Evolutionary conservation across 1,140 invertebrate genomes (phyloP).

Genomic region (Drosophila insularis): DNA sequence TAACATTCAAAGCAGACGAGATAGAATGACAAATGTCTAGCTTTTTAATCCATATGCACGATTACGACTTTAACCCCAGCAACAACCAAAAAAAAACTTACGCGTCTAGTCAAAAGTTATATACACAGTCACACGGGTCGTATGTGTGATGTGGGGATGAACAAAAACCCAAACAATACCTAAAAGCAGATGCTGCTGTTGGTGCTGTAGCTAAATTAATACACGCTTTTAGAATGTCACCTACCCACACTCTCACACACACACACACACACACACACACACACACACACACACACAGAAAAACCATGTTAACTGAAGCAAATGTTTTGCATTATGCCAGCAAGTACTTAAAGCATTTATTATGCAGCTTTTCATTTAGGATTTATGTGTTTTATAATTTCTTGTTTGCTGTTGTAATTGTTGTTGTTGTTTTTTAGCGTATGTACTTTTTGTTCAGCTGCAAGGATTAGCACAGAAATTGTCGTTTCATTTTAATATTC

Average conservation of each 20-base stretch:
- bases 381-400: slow-evolving; percentile 56
- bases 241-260: slow-evolving; percentile 25
- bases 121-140: slow-evolving; percentile 23
- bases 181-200: not conserved
- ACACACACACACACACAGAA: slow-evolving; percentile 33
- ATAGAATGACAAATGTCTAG: not conserved
- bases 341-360: slow-evolving; percentile 63
- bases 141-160: slow-evolving; percentile 35
- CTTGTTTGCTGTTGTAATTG: slow-evolving; percentile 17
- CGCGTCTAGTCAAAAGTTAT: slow-evolving; percentile 1
- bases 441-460: not conserved
- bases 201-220: slow-evolving; percentile 43
- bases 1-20: not conserved
- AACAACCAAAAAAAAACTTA: not conserved
- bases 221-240: slow-evolving; percentile 21
- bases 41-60: not conserved
- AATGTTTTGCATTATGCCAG: slow-evolving; percentile 53
- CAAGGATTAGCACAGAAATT: slow-evolving; percentile 28
- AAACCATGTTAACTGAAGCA: slow-evolving; percentile 53
- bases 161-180: not conserved
- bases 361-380: slow-evolving; percentile 60
- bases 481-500: slow-evolving; percentile 38
- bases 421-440: slow-evolving; percentile 8
- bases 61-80: not conserved
- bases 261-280: slow-evolving; percentile 12